phyloP scores from a whole-genome alignment of 2,113 vertebrate species.

The Lepus americanus region DNA sequence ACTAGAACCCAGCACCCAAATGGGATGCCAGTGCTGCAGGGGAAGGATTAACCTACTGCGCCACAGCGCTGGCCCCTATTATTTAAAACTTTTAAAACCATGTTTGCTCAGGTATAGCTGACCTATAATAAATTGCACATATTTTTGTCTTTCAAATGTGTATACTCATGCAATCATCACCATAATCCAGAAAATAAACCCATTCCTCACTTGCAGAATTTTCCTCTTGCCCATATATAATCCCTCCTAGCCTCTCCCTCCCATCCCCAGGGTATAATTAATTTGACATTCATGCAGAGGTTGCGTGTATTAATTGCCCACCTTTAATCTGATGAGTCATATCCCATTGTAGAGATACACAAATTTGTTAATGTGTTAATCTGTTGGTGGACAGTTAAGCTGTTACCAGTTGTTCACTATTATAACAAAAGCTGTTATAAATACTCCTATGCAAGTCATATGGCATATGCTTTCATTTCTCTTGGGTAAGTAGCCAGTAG shows the following conservation, averaged over 20 bases:
- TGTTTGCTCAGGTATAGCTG: not conserved
- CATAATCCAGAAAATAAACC: not conserved
- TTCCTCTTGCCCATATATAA: not conserved
- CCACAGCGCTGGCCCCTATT: too few relatives aligned
- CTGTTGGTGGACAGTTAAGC: not conserved
- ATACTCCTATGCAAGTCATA: not conserved
- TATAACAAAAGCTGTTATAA: not conserved
- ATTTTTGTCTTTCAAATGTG: not conserved
- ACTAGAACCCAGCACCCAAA: too few relatives aligned
- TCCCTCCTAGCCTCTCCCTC: not conserved
- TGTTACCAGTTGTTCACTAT: not conserved
- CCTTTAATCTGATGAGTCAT: not conserved
- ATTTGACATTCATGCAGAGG: not conserved
- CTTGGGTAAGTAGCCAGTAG: not conserved
- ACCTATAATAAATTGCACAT: not conserved
- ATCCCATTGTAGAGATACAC: not conserved
- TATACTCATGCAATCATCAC: not conserved
- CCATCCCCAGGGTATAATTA: not conserved
- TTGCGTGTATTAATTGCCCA: not conserved
- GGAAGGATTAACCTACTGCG: too few relatives aligned
- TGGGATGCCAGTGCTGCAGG: too few relatives aligned
- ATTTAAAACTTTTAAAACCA: not conserved
- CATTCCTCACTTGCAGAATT: not conserved
- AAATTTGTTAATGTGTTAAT: not conserved
- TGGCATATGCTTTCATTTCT: not conserved